Evolutionary conservation across 2,797 vertebrate species (phyloP), one percentile per base, ranked within the genome.

Genomic region (Pagetopsis macropterus): DNA sequence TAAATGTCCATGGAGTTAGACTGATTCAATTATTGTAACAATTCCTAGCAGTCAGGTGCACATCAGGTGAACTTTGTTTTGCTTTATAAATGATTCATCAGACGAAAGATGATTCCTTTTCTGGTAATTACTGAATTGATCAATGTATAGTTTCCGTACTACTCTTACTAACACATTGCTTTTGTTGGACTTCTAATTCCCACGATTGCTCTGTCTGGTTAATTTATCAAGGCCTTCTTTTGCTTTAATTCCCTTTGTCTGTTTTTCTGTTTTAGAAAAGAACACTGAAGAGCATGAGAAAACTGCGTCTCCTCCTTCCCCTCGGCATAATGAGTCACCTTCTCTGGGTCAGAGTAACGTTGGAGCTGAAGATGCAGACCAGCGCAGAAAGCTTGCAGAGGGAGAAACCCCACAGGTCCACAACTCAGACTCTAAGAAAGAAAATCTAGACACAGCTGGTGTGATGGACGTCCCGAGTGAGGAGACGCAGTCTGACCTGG

Each of bases 271-370:
- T 46, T 70, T 21, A 4, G 6, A 31, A 19, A 41, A 33, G 4
- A 19, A 13, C 2, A 12, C 19, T 48, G 23, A 12, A 0, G 3
- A 48, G 12, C 5, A 3, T 0, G 3, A 7, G 9, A n/a, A 16
- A 33, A 6, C 19, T 11, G 14, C 1, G 0, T 16, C 12, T 33
- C 14, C 10, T 45, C 17, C 15, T 9, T 1, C n/a, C 9, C 1
- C 2, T 45, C 21, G 11, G 2, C 14, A 2, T 3, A 9, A 0
- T 14, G 40, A 31, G 8, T 1, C n/a, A 11, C 8, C 21, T n/a
- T 10, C 14, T 54, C 9, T 1, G 5, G 15, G 19, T 10, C 12
- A 11, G n/a, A 61, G 4, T 33, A 44, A 23, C 19, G 3, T 1
- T n/a, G 55, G 1, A 37, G 27, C 43, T 21, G 16, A 21, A 56